These are phyloP conservation scores for Zonotrichia leucophrys DNA, from an alignment of 2,113 vertebrate species.

Conservation along the genomic window DNA sequence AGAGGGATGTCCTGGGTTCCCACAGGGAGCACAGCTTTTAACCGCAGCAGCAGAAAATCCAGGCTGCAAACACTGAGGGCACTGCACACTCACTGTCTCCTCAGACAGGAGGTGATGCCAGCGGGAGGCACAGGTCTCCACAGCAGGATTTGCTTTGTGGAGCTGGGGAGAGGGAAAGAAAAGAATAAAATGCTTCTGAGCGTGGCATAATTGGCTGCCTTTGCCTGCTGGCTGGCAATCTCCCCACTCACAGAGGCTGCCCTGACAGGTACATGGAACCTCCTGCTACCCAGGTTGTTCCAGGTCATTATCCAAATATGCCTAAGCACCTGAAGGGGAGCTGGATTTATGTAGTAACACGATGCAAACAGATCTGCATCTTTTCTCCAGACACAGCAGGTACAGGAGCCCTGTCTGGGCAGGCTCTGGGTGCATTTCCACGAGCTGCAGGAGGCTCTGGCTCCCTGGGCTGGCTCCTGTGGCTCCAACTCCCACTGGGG, in stretches of 20 bases:
- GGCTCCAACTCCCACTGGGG: not conserved
- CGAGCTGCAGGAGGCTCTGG: accelerated
- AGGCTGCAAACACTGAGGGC: not conserved
- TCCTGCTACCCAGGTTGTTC: constrained; percentile 29
- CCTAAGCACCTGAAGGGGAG: constrained; percentile 3
- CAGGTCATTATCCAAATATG: constrained; percentile 34
- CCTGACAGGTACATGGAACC: not conserved
- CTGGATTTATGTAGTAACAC: not conserved
- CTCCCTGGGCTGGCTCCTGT: not conserved
- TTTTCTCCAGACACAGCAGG: not conserved
- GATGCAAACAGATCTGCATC: not conserved
- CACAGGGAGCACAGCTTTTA: not conserved
- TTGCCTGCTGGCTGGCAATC: constrained; percentile 12
- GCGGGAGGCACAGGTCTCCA: not conserved
- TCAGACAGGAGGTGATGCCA: constrained; percentile 1
- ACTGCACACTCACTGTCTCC: not conserved
- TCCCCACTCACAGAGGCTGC: not conserved
- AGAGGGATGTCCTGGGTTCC: too few relatives aligned
- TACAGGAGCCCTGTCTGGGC: not conserved
- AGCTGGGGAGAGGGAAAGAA: not conserved
- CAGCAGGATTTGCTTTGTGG: not conserved
- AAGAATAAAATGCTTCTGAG: not conserved
- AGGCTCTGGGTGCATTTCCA: not conserved
- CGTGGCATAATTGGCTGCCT: not conserved
- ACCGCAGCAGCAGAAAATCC: not conserved